Percentiles rank a stretch among this genome's conserved stretches.
phyloP scores from a whole-genome alignment of 2,888 invertebrate genomes.

The Cybosia mesomella region DNA sequence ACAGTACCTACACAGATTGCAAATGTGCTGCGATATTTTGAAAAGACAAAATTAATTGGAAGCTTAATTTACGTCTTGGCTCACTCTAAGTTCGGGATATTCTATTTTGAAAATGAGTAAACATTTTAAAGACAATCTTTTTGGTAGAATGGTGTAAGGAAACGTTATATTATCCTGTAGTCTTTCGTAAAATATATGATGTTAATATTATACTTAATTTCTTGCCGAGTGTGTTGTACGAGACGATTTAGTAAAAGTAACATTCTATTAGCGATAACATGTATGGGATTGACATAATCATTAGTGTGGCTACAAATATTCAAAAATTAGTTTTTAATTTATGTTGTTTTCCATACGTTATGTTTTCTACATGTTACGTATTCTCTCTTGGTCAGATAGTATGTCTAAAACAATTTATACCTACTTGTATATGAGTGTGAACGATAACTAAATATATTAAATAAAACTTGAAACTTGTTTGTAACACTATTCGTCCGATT shows the following conservation, averaged over 20 bases:
- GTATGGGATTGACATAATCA: no score
- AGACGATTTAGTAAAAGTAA: neutral
- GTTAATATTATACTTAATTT: neutral
- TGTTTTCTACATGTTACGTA: no score
- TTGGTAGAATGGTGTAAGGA: neutral
- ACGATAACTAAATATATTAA: no score
- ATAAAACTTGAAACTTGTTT: no score
- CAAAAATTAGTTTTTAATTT: no score
- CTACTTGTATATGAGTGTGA: no score
- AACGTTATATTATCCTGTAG: neutral
- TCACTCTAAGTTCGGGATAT: conserved; percentile 21
- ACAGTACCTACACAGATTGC: neutral
- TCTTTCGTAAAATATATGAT: neutral
- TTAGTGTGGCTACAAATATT: no score
- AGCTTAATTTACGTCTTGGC: conserved; percentile 42
- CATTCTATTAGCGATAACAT: no score
- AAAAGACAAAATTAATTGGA: conserved; percentile 52
- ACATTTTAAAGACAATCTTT: conserved; percentile 4
- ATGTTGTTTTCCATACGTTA: no score
- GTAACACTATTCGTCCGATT: no score
- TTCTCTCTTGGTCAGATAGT: no score
- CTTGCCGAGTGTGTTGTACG: neutral
- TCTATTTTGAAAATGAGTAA: neutral
- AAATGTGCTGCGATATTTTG: conserved; percentile 33
- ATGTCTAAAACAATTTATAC: no score